These are phyloP conservation scores for Apotomis capreana DNA, from an alignment of 2,888 invertebrate genomes.

Conservation along the genomic window DNA sequence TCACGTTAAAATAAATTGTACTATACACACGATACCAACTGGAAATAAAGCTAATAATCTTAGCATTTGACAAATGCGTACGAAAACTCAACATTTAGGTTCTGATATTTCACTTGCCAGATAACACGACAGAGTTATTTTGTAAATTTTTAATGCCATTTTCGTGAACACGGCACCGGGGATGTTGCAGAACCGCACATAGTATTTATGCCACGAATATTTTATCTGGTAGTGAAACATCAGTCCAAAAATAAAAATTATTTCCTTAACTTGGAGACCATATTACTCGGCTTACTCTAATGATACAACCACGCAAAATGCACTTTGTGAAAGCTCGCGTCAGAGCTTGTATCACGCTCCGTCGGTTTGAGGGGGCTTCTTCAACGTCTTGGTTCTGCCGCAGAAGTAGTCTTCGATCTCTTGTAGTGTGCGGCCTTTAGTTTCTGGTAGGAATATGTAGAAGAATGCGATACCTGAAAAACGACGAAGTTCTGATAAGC, in stretches of 20 bases:
- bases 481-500: neutral
- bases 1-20: too few relatives aligned
- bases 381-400: constrained; percentile 82
- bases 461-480: constrained; percentile 83
- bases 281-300: neutral
- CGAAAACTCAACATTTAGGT: neutral
- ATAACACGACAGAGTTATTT: neutral
- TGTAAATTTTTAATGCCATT: too few relatives aligned
- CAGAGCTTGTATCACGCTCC: constrained; percentile 50
- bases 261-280: neutral
- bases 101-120: neutral
- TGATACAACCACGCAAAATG: constrained; percentile 27
- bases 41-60: neutral
- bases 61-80: constrained; percentile 10
- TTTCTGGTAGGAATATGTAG: constrained; percentile 86
- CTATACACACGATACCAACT: too few relatives aligned
- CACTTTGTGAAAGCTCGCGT: constrained; percentile 12
- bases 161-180: too few relatives aligned
- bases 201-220: too few relatives aligned
- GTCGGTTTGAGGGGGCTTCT: constrained; percentile 60
- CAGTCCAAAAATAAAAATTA: neutral
- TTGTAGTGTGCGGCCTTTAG: constrained; percentile 86
- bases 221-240: neutral
- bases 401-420: constrained; percentile 89
- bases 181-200: too few relatives aligned